Evolutionary conservation across 2,113 vertebrate species (phyloP), one percentile per base, ranked within the genome.

Genomic region (Pogona vitticeps): DNA sequence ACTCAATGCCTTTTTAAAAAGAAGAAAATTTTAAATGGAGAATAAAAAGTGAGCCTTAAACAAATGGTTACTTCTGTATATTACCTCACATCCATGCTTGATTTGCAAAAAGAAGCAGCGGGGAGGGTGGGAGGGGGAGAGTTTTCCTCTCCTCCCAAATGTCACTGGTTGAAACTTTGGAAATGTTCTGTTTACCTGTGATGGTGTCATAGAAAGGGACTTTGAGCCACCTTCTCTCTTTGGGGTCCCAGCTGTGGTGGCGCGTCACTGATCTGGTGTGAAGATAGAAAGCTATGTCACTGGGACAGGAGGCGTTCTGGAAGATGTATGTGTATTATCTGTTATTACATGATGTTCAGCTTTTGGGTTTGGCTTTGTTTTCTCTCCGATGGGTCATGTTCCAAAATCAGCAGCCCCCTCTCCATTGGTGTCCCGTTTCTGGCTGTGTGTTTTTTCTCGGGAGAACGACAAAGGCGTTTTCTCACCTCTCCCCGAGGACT

Each of bases 31-130:
- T 96, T 96, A 97, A 97, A 97, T 92, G 96, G 96, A 96, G 95
- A 96, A 96, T 96, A 96, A 97, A n/a, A 96, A 96, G 96, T 87
- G 96, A 97, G 97, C 97, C 97, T 97, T 97, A 97, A 97, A 96
- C 95, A 95, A 96, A 95, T 96, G 96, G 95, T 97, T 96, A 96
- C 96, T 97, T 96, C 96, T 97, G 94, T 97, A 96, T 96, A 96
- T 97, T 97, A 97, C 97, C 97, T 97, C 97, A 90, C 95, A 90
- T 94, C 94, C 95, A 92, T 96, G 96, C 96, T 97, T 96, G 92
- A 92, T 95, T 96, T 95, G 95, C 96, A 96, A 92, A 76, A 86
- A n/a, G 58, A 21, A 28, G n/a, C 10, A 6, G 7, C 23, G 46
- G 12, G 26, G 2, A 38, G 3, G 63, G 3, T 33, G 26, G 46